Conservation (phyloP, 1,140 invertebrate species). For the Saccostrea cuccullata region DNA sequence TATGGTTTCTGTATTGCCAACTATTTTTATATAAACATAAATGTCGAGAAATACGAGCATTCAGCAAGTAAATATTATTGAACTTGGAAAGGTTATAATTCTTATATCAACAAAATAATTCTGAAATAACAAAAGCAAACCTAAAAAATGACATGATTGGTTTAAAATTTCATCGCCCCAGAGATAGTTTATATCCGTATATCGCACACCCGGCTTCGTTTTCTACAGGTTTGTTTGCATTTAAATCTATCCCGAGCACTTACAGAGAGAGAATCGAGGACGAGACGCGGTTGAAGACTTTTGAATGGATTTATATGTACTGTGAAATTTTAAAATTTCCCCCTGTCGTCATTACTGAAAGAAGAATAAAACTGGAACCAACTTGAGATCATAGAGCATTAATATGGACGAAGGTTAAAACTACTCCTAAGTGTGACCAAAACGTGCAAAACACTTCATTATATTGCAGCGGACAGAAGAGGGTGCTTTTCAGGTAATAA, state of each 20-base stretch:
- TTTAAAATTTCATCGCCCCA: slow-evolving; percentile 1
- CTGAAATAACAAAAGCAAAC: background rate
- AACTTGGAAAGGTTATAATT: background rate
- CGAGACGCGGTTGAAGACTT: slow-evolving; percentile 6
- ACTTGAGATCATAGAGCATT: background rate
- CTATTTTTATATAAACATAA: too few relatives aligned
- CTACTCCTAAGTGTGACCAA: background rate
- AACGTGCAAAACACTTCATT: background rate
- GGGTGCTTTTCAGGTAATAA: background rate
- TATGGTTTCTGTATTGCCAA: too few relatives aligned
- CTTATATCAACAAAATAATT: background rate
- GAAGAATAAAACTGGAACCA: background rate
- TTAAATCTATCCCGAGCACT: slow-evolving; percentile 11
- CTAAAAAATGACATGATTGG: slow-evolving; percentile 15
- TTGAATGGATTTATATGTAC: slow-evolving; percentile 10
- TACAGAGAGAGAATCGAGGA: background rate
- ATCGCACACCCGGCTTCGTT: background rate
- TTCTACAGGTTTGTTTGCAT: background rate
- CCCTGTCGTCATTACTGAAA: background rate
- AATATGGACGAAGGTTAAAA: background rate
- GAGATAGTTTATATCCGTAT: slow-evolving; percentile 16
- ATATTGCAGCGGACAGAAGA: background rate
- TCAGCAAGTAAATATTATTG: background rate
- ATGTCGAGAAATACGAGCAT: background rate
- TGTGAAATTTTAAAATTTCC: slow-evolving; percentile 3